phyloP scores from a whole-genome alignment of 2,797 vertebrate species.

The Anabas testudineus region DNA sequence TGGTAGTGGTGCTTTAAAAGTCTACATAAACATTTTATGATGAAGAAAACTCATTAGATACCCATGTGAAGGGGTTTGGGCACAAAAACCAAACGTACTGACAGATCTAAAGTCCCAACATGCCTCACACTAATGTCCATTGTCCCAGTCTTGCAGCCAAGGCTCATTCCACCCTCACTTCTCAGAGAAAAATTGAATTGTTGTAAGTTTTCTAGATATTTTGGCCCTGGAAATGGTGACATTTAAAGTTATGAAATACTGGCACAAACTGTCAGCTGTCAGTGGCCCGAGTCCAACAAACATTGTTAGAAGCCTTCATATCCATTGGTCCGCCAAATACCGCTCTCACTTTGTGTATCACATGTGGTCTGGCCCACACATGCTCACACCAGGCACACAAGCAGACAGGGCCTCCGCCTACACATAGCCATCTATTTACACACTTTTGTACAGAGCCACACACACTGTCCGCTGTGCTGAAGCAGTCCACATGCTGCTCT shows the following conservation, averaged over 20 bases:
- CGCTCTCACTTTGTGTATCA: conserved; percentile 69
- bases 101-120: neutral
- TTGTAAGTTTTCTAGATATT: conserved; percentile 56
- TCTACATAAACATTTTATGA: no score
- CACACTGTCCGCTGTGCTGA: conserved; percentile 29
- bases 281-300: conserved; percentile 61
- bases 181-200: conserved; percentile 20
- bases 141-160: conserved; percentile 5
- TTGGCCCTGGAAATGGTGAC: conserved; percentile 64
- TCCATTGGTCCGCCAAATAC: conserved; percentile 57
- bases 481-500: conserved; percentile 14
- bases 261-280: conserved; percentile 73
- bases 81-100: neutral
- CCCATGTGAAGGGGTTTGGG: neutral
- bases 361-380: conserved; percentile 77
- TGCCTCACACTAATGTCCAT: conserved; percentile 5
- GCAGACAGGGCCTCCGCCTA: conserved; percentile 67
- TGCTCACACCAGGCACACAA: conserved; percentile 58
- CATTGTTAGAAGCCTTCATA: conserved; percentile 60
- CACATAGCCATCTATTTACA: conserved; percentile 61
- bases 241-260: conserved; percentile 73
- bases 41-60: neutral
- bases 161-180: conserved; percentile 14
- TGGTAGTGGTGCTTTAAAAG: conserved; percentile 2
- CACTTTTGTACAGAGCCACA: conserved; percentile 27